Evolutionary conservation across 1,140 invertebrate genomes (phyloP).

Genomic region (Hydropsyche tenuis): DNA sequence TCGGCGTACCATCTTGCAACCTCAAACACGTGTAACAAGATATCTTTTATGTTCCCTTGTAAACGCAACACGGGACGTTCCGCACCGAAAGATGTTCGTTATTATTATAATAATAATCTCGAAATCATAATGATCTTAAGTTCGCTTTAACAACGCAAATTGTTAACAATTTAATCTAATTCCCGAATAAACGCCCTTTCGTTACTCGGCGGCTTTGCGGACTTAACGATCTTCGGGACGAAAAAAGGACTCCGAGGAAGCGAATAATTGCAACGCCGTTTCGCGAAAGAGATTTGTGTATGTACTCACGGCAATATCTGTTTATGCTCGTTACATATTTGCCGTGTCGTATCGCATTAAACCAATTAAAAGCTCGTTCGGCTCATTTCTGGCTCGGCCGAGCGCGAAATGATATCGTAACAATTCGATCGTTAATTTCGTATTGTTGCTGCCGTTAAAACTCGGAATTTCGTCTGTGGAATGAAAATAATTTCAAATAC

Average conservation of each 20-base stretch:
- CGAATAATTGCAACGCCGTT: slow-evolving; percentile 1
- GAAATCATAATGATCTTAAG: background rate
- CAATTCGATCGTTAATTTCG: too few relatives aligned
- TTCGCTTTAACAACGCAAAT: background rate
- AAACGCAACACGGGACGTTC: background rate
- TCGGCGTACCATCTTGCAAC: background rate
- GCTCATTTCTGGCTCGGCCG: too few relatives aligned
- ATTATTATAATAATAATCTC: slow-evolving; percentile 16
- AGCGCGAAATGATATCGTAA: too few relatives aligned
- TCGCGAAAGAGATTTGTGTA: too few relatives aligned
- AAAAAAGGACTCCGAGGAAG: background rate
- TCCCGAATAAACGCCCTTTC: background rate
- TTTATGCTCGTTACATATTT: too few relatives aligned
- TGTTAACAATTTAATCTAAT: background rate
- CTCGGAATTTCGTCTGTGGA: too few relatives aligned
- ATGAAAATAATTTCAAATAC: background rate
- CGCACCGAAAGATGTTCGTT: slow-evolving; percentile 2
- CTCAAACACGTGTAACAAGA: slow-evolving; percentile 4
- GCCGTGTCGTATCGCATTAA: too few relatives aligned
- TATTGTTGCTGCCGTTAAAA: too few relatives aligned
- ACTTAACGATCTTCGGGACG: background rate
- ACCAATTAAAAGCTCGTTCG: too few relatives aligned
- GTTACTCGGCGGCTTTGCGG: background rate
- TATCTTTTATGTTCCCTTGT: slow-evolving; percentile 8
- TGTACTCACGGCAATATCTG: too few relatives aligned